Evolutionary conservation across 2,888 invertebrate genomes (phyloP).

Genomic region (Campoletis raptor): DNA sequence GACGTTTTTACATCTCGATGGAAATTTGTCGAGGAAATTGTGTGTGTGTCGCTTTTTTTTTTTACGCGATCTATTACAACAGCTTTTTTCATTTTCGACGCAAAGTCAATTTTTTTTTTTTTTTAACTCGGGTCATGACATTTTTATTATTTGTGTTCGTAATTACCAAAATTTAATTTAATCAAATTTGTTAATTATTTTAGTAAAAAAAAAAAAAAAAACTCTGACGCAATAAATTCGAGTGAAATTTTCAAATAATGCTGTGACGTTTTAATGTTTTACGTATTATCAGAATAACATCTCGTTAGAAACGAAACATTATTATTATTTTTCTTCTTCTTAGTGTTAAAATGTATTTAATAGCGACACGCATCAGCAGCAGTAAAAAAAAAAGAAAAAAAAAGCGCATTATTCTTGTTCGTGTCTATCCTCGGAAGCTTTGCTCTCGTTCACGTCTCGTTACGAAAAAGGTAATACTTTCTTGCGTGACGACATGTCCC

Average conservation of each 20-base stretch:
- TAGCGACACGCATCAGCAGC: neutral
- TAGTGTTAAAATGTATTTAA: conserved; percentile 16
- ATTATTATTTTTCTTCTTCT: neutral
- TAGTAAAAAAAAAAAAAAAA: neutral
- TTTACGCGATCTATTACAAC: neutral
- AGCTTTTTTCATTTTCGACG: neutral
- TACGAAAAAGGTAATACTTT: conserved; percentile 44
- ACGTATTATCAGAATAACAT: neutral
- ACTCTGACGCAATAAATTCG: neutral
- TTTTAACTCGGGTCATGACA: neutral
- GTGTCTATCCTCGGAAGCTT: conserved; percentile 5
- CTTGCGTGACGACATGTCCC: conserved; percentile 65
- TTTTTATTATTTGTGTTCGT: neutral
- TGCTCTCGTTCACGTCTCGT: conserved; percentile 38
- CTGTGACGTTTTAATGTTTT: neutral
- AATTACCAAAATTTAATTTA: too few relatives aligned
- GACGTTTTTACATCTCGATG: conserved; percentile 5
- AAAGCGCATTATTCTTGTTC: conserved; percentile 11
- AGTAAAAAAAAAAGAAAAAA: neutral
- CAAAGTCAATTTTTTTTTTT: neutral
- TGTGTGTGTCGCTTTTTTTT: neutral
- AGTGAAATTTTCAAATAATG: neutral
- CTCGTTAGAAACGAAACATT: neutral
- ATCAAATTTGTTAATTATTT: too few relatives aligned
- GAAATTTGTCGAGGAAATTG: neutral